Percentiles rank a stretch among this genome's conserved stretches.
Conservation (phyloP, 2,888 invertebrate genomes). For the Anaspis maculata region DNA sequence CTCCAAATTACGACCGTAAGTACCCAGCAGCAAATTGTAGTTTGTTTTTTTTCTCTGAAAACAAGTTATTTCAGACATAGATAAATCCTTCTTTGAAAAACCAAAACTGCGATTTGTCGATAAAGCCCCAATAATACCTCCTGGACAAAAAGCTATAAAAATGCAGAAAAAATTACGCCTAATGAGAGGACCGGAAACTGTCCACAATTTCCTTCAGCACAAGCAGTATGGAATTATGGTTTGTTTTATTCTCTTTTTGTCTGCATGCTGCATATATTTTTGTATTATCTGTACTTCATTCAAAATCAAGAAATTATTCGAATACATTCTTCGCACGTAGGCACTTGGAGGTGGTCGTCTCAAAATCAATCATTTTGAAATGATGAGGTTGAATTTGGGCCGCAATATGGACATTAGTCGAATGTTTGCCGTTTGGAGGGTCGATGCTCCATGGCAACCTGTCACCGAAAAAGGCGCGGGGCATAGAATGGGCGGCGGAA, state of each 20-base stretch:
- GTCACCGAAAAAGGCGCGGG: slow-evolving; percentile 85
- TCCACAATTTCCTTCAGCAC: slow-evolving; percentile 79
- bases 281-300: no score
- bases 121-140: slow-evolving; percentile 62
- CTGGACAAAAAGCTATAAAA: slow-evolving; percentile 65
- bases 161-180: slow-evolving; percentile 76
- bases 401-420: slow-evolving; percentile 67
- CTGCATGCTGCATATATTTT: no score
- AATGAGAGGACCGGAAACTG: slow-evolving; percentile 83
- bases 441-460: slow-evolving; percentile 95
- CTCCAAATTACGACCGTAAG: slow-evolving; percentile 60
- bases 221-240: slow-evolving; percentile 92
- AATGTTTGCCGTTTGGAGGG: slow-evolving; percentile 92
- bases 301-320: no score
- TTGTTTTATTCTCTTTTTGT: slow-evolving; percentile 35
- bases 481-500: slow-evolving; percentile 92
- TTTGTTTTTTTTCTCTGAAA: neutral
- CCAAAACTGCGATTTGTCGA: slow-evolving; percentile 62
- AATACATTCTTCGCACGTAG: slow-evolving; percentile 40
- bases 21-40: slow-evolving; percentile 1
- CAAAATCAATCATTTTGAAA: slow-evolving; percentile 75
- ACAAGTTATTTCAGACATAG: slow-evolving; percentile 38
- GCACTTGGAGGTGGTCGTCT: slow-evolving; percentile 79
- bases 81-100: slow-evolving; percentile 64
- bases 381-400: slow-evolving; percentile 71